Evolutionary conservation across 2,113 vertebrate genomes (phyloP).

Genomic region (Sakesphorus luctuosus): DNA sequence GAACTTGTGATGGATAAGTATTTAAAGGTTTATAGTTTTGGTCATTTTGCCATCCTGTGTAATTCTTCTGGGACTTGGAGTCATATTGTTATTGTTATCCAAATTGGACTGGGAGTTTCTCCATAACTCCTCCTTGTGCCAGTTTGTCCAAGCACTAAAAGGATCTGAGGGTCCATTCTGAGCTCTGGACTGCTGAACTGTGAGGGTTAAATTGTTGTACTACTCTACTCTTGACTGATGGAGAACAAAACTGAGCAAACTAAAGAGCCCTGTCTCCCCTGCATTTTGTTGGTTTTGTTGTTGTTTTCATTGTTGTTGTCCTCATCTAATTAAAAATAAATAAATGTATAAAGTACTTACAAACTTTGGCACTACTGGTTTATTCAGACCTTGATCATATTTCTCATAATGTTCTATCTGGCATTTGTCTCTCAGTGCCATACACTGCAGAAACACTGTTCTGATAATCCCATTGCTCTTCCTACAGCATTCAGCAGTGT

Average conservation of each 20-base stretch:
- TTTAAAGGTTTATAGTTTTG: not conserved
- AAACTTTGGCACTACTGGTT: not conserved
- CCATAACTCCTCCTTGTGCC: not conserved
- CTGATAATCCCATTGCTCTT: not conserved
- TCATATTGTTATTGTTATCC: not conserved
- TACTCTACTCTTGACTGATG: not conserved
- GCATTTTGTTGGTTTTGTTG: not conserved
- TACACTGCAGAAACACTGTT: not conserved
- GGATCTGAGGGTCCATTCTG: not conserved
- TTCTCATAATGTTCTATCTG: not conserved
- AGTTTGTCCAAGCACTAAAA: not conserved
- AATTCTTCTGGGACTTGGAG: not conserved
- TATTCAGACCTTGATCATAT: not conserved
- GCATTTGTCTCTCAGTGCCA: not conserved
- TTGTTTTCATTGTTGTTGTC: not conserved
- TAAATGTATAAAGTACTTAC: not conserved
- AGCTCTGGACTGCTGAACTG: not conserved
- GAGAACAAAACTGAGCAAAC: not conserved
- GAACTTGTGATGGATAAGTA: not conserved
- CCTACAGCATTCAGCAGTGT: not conserved
- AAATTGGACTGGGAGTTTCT: not conserved
- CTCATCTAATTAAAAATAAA: not conserved
- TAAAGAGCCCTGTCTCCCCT: rapidly evolving
- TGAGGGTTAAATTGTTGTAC: not conserved
- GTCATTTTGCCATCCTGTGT: not conserved